phyloP scores from a whole-genome alignment of 2,797 vertebrate species.

The Macroramphosus scolopax region DNA sequence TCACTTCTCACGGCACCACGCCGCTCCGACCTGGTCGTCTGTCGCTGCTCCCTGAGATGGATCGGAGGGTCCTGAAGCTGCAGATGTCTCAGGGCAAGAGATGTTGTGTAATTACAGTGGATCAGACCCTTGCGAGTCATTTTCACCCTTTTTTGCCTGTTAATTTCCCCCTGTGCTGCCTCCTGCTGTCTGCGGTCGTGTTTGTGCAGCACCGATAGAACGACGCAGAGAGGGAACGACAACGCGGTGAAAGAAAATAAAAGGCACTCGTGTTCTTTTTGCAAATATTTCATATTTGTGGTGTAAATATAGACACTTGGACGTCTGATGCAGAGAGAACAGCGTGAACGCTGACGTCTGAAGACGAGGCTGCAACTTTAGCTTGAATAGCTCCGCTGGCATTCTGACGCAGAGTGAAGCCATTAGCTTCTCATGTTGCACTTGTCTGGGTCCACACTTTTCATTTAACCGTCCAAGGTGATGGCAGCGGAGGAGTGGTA shows the following conservation, averaged over 20 bases:
- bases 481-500: conserved; percentile 8
- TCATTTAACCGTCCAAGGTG: conserved; percentile 43
- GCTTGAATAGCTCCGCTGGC: conserved; percentile 19
- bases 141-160: conserved; percentile 40
- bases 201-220: conserved; percentile 36
- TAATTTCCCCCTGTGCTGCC: conserved; percentile 32
- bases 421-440: conserved; percentile 49
- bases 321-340: conserved; percentile 11
- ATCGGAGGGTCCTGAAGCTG: conserved; percentile 27
- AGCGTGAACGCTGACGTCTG: conserved; percentile 28
- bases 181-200: conserved; percentile 22
- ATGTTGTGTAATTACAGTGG: conserved; percentile 42
- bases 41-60: conserved; percentile 14
- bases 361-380: conserved; percentile 15
- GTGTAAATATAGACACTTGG: conserved; percentile 36
- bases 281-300: no score
- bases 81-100: conserved; percentile 26
- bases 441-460: conserved; percentile 39
- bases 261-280: conserved; percentile 15
- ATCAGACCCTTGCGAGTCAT: conserved; percentile 27
- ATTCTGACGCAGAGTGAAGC: conserved; percentile 38
- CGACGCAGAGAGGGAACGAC: conserved; percentile 15
- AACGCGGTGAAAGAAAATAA: conserved; percentile 9
- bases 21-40: conserved; percentile 12
- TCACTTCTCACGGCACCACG: conserved; percentile 10